These are phyloP conservation scores for Cynocephalus volans DNA, from an alignment of 2,113 vertebrate species.

Conservation along the genomic window DNA sequence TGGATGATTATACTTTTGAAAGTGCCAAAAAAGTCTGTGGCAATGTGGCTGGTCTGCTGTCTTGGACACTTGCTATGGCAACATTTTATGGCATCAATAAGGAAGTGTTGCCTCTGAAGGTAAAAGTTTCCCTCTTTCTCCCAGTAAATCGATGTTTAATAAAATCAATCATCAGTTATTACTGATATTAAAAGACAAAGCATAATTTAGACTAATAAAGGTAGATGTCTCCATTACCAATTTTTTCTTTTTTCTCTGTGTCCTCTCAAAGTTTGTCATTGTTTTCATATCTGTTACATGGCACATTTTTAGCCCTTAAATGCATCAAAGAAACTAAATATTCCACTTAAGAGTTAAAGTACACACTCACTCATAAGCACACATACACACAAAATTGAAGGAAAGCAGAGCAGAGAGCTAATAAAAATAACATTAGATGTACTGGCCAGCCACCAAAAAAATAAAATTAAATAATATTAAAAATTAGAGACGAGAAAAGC, in stretches of 20 bases:
- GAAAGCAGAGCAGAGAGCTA: conserved; percentile 37
- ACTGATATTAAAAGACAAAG: not conserved
- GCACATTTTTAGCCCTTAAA: not conserved
- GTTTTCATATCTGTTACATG: not conserved
- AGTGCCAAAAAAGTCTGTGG: conserved; percentile 91
- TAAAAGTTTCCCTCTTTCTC: conserved; percentile 73
- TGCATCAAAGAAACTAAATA: not conserved
- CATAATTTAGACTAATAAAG: not conserved
- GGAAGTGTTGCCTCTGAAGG: conserved; percentile 92
- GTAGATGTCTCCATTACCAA: not conserved
- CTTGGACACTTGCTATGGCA: conserved; percentile 91
- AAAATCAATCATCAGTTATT: not conserved
- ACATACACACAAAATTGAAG: not conserved
- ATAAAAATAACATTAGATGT: conserved; percentile 30
- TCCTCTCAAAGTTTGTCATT: not conserved
- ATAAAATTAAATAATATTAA: conserved; percentile 6
- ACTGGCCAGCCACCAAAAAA: too few species aligned
- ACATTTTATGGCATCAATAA: conserved; percentile 90
- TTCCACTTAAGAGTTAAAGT: not conserved
- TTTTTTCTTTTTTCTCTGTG: not conserved
- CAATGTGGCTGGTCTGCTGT: conserved; percentile 91
- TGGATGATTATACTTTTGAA: conserved; percentile 90
- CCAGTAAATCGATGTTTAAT: not conserved
- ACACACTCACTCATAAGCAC: not conserved
- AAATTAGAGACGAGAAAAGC: conserved; percentile 28